Percentiles rank a stretch among this genome's conserved stretches.
phyloP scores from a whole-genome alignment of 53 echinoderm and acorn worm genomes.

The Henricia sp. region DNA sequence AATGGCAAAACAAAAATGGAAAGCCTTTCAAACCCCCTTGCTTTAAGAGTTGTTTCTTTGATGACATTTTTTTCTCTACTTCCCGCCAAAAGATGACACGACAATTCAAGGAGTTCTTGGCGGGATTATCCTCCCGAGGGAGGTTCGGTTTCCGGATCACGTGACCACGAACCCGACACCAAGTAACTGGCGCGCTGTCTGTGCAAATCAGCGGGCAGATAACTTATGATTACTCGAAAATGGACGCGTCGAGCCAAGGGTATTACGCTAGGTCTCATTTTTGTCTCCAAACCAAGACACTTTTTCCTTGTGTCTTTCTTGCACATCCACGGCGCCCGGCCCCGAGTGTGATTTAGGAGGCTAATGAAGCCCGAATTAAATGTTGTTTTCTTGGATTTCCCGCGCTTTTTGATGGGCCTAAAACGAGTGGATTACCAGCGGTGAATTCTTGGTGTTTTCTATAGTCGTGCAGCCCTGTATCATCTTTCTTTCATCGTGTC shows the following conservation, averaged over 20 bases:
- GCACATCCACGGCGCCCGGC: neutral
- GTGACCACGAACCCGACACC: slow-evolving; percentile 25
- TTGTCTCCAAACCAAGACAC: slow-evolving; percentile 1
- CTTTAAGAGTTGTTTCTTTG: slow-evolving; percentile 5
- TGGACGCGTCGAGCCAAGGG: slow-evolving; percentile 55
- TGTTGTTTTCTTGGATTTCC: slow-evolving; percentile 56
- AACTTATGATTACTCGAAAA: slow-evolving; percentile 57
- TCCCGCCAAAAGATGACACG: slow-evolving; percentile 2
- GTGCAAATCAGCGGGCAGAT: slow-evolving; percentile 34
- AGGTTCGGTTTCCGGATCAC: slow-evolving; percentile 46
- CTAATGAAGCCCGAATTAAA: slow-evolving; percentile 46
- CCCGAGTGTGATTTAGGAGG: slow-evolving; percentile 23
- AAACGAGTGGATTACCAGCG: neutral
- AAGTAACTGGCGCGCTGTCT: slow-evolving; percentile 41
- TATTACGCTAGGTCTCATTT: slow-evolving; percentile 56
- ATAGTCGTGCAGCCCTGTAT: slow-evolving; percentile 9
- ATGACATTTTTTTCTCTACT: neutral
- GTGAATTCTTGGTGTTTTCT: neutral
- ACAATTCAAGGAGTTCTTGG: slow-evolving; percentile 29
- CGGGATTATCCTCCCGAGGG: slow-evolving; percentile 28
- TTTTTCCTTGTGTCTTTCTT: neutral
- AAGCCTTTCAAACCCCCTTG: slow-evolving; percentile 45
- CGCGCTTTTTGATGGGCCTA: slow-evolving; percentile 33
- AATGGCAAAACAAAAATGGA: slow-evolving; percentile 18
- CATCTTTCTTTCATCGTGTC: slow-evolving; percentile 34